Evolutionary conservation across 2,888 invertebrate genomes (phyloP), one percentile per base, ranked within the genome.

Genomic region (Ophion obscuratus): DNA sequence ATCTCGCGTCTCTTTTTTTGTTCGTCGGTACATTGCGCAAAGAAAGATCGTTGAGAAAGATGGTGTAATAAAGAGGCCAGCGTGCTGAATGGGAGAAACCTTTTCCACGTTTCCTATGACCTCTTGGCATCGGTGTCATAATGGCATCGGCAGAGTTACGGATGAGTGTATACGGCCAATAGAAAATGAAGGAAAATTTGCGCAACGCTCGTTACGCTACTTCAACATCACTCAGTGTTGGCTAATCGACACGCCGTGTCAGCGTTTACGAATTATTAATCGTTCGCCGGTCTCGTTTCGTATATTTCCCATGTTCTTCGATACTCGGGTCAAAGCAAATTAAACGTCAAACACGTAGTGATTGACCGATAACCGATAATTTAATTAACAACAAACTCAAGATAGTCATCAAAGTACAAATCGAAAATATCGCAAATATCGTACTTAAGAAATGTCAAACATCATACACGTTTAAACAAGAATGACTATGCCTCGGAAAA

Each of bases 91-190:
- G 53, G 66, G 70, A n/a, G 81, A 83, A 64, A 81, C 24, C 82
- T 84, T 86, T 86, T 85, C 68, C 80, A 74, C 81, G 81, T 77
- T 85, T 85, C 81, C 81, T 83, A 74, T 62, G 87, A 83, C 81
- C 84, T 87, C 76, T 73, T 73, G 20, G 59, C 64, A 53, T 44
- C 44, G 17, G 57, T 71, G 47, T 76, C 47, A 75, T 73, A 68
- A 77, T 20, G 61, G 59, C 64, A 76, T 85, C 62, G 68, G 64
- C 31, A 79, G 40, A 68, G 47, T 53, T 75, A 47, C 44, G 74
- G 70, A 80, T 71, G 70, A 71, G 71, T 17, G 57, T 40, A 59
- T 59, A 47, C 59, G 27, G 44, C 59, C 64, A 64, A 68, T 76
- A 36, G 59, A 76, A 71, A 73, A 53, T 47, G 74, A 59, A 80